Percentiles rank a stretch among this genome's conserved stretches.
phyloP scores from a whole-genome alignment of 2,113 vertebrate species.

The Nesogale talazaci region DNA sequence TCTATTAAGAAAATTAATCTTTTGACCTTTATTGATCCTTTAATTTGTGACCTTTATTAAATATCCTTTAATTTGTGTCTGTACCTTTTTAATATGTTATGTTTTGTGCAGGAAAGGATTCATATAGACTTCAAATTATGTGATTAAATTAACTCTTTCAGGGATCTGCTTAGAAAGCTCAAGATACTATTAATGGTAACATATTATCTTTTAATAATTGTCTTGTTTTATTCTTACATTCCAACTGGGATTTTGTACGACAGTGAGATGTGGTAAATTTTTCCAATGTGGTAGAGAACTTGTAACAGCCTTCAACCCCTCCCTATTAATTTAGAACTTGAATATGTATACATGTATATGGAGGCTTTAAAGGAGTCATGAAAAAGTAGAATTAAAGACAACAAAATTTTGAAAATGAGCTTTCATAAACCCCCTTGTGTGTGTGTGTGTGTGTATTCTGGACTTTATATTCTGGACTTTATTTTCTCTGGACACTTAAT shows the following conservation, averaged over 20 bases:
- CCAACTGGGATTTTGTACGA: conserved; percentile 4
- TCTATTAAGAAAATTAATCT: conserved; percentile 27
- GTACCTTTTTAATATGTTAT: conserved; percentile 14
- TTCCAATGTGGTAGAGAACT: background rate
- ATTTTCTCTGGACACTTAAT: background rate
- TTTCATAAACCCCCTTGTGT: too few relatives aligned
- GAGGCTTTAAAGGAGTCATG: too few relatives aligned
- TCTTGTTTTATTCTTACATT: background rate
- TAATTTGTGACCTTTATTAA: background rate
- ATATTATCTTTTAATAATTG: background rate
- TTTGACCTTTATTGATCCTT: background rate
- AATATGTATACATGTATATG: too few relatives aligned
- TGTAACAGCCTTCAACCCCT: background rate
- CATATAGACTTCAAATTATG: background rate
- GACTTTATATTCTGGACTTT: background rate
- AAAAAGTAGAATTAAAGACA: too few relatives aligned
- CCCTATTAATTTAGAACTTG: background rate
- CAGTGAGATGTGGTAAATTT: background rate
- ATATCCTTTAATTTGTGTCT: background rate
- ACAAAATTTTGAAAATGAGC: too few relatives aligned
- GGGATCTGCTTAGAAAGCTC: background rate
- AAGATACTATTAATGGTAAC: conserved; percentile 10
- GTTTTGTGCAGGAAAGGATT: background rate
- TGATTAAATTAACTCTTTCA: background rate
- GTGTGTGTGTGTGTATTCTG: too few relatives aligned